These are phyloP conservation scores for Alosa sapidissima DNA, from an alignment of 2,797 vertebrate species.

Conservation along the genomic window DNA sequence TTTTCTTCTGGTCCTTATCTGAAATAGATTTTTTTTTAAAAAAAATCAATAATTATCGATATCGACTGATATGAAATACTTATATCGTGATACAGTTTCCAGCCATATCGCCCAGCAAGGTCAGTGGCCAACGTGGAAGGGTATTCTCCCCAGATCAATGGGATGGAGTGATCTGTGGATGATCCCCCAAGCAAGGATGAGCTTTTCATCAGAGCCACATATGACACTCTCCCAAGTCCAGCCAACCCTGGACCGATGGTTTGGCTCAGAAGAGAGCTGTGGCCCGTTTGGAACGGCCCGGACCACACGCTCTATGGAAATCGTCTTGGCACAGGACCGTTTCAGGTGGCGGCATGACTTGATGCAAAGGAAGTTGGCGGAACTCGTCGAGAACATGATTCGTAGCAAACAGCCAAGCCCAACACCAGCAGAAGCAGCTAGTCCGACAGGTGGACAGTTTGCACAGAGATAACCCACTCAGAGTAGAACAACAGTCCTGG, in stretches of 20 bases:
- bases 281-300: background rate
- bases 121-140: slow-evolving; percentile 5
- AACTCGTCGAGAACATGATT: too few relatives aligned
- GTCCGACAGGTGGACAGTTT: slow-evolving; percentile 23
- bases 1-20: too few relatives aligned
- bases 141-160: background rate
- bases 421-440: slow-evolving; percentile 17
- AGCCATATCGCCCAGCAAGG: too few relatives aligned
- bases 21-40: too few relatives aligned
- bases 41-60: too few relatives aligned
- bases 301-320: slow-evolving; percentile 11
- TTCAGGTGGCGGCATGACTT: slow-evolving; percentile 10
- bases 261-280: slow-evolving; percentile 27
- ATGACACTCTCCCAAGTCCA: slow-evolving; percentile 30
- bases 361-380: slow-evolving; percentile 19
- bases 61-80: too few relatives aligned
- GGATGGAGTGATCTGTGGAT: slow-evolving; percentile 25
- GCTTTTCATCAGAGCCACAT: slow-evolving; percentile 26
- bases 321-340: slow-evolving; percentile 9
- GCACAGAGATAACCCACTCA: background rate
- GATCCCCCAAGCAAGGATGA: slow-evolving; percentile 7
- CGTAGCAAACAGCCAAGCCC: slow-evolving; percentile 10
- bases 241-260: slow-evolving; percentile 21
- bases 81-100: too few relatives aligned
- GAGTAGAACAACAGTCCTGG: too few relatives aligned